phyloP scores from a whole-genome alignment of 53 echinoderm and acorn worm genomes.

The Apostichopus leukothele region DNA sequence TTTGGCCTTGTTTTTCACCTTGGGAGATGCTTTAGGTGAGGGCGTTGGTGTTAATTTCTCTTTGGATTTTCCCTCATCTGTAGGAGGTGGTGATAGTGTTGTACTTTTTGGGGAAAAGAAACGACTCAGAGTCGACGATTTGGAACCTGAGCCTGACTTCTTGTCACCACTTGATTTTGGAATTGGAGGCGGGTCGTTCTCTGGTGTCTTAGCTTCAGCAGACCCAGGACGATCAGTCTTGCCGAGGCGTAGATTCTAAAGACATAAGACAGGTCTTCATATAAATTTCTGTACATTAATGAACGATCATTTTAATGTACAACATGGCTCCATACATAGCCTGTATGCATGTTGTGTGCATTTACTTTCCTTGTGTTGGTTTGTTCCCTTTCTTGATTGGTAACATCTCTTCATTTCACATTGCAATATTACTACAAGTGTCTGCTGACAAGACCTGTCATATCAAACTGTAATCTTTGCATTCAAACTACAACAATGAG shows the following conservation, averaged over 20 bases:
- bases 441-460: too few species aligned
- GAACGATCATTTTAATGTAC: too few species aligned
- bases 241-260: conserved; percentile 5
- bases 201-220: neutral
- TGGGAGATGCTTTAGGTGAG: neutral
- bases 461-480: too few species aligned
- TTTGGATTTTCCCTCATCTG: conserved; percentile 1
- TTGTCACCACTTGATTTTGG: neutral
- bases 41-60: neutral
- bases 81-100: neutral
- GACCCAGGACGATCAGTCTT: conserved; percentile 14
- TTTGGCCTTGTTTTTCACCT: neutral
- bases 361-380: too few species aligned
- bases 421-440: too few species aligned
- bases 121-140: neutral
- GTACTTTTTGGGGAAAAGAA: conserved; percentile 11
- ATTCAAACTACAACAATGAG: too few species aligned
- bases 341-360: too few species aligned
- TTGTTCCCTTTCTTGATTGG: too few species aligned
- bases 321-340: too few species aligned
- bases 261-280: too few species aligned
- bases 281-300: too few species aligned
- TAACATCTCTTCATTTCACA: too few species aligned
- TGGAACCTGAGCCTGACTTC: neutral
- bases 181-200: neutral